phyloP scores from a whole-genome alignment of 2,888 invertebrate species.

The Cosmia pyralina region DNA sequence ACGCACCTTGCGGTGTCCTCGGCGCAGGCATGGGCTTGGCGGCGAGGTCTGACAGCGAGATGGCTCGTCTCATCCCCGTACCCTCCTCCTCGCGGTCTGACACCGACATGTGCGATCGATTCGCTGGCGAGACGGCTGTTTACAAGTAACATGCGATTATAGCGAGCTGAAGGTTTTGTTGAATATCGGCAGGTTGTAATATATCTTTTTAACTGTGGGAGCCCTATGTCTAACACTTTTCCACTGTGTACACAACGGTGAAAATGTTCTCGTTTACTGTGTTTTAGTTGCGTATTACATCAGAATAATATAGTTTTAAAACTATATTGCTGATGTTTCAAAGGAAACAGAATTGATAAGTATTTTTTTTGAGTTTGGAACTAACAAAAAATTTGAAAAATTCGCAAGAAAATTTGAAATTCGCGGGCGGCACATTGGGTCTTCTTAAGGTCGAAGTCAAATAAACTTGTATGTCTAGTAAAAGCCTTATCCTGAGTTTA shows the following conservation, averaged over 20 bases:
- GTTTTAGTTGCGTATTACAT: background rate
- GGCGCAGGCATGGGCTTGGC: slow-evolving; percentile 91
- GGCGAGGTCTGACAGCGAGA: slow-evolving; percentile 94
- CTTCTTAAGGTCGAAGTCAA: no score
- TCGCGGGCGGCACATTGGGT: no score
- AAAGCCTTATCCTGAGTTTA: no score
- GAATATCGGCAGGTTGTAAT: background rate
- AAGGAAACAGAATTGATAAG: background rate
- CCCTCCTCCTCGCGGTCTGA: slow-evolving; percentile 83
- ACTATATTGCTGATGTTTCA: background rate
- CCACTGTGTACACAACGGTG: background rate
- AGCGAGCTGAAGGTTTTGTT: slow-evolving; percentile 34
- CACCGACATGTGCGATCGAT: slow-evolving; percentile 78
- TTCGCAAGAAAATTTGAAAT: no score
- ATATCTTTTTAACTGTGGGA: background rate
- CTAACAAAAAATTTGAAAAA: background rate
- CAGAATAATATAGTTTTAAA: background rate
- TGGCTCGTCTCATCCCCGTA: slow-evolving; percentile 93
- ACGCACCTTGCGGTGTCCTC: slow-evolving; percentile 91
- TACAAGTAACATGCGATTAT: slow-evolving; percentile 56
- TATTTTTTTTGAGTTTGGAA: background rate
- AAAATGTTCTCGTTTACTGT: background rate
- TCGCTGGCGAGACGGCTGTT: slow-evolving; percentile 70
- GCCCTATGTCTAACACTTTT: background rate
- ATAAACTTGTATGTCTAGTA: background rate